Base-by-base conservation (phyloP, 2,888 invertebrate species). In the Nephrotoma flavescens region DNA sequence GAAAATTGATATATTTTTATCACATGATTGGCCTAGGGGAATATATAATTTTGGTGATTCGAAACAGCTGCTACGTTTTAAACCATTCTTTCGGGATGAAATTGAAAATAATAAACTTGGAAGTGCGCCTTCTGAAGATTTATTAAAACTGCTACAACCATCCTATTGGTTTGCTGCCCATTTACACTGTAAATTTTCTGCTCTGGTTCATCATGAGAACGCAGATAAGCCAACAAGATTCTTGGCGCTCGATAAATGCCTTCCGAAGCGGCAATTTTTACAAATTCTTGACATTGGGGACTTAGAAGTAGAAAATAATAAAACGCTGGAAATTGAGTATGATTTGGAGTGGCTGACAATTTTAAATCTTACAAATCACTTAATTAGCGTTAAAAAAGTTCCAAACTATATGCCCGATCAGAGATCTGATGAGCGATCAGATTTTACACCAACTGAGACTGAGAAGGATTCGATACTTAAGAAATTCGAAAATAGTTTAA, bases 101-200 rank as follows among this genome's bases (percentile, higher is more conserved):
- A 95, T 99, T 88, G 94, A 96, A 88, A 93, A 93, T 6, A 95
- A 96, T 88, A 92, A 93, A 88, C 92, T 99, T n/a, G 99, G 99
- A 12, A 98, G 97, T 92, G 94, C 95, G 71, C 96, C 97, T 4
- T 94, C 95, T 86, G 95, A 96, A 91, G 96, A 97, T 88, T 91
- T 99, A 45, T 92, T 99, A n/a, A 92, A 94, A 87, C 91, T 93
- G 52, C 91, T 99, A 86, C 94, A 96, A 90, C 99, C 99, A 7
- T 92, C 93, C 0, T 97, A 96, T 92, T 99, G 99, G 99, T 99
- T 99, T 92, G 93, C 98, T 7, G 99, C 98, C 44, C 99, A 99
- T 93, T 93, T 99, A 88, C 99, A 99, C 92, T 97, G 97, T 89
- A 97, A 98, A 92, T 99, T 98, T 92, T 95, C 96, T 11, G 99